Conservation (phyloP, 2,113 vertebrate species). For the Synodontis membranacea region DNA sequence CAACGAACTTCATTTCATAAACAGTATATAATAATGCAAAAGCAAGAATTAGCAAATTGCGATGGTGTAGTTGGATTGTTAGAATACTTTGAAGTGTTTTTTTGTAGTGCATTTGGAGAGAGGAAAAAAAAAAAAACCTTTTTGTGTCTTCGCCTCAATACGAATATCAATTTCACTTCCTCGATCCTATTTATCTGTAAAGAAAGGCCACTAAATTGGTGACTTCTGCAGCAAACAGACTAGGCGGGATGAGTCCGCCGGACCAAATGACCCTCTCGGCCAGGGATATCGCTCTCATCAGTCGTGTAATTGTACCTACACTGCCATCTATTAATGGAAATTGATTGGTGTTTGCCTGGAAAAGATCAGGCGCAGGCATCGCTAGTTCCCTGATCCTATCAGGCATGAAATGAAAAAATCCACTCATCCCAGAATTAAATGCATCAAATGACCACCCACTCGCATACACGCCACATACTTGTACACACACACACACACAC, state of each 20-base stretch:
- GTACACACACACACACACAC: slow-evolving; percentile 3
- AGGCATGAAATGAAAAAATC: slow-evolving; percentile 68
- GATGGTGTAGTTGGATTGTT: no score
- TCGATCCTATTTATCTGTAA: slow-evolving; percentile 41
- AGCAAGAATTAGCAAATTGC: no score
- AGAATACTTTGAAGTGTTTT: background rate
- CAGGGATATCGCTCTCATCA: slow-evolving; percentile 55
- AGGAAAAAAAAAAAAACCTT: slow-evolving; percentile 16
- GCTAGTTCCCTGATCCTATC: slow-evolving; percentile 62
- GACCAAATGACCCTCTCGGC: slow-evolving; percentile 43
- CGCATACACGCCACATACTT: background rate
- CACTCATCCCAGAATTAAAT: slow-evolving; percentile 65
- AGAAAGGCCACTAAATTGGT: slow-evolving; percentile 49
- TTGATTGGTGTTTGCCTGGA: slow-evolving; percentile 64
- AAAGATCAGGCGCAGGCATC: slow-evolving; percentile 57
- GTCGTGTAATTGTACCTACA: slow-evolving; percentile 60
- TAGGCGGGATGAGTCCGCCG: slow-evolving; percentile 46
- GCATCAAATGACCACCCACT: slow-evolving; percentile 51
- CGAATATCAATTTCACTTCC: slow-evolving; percentile 12
- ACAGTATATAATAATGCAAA: no score
- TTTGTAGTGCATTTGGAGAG: background rate
- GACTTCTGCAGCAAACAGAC: slow-evolving; percentile 51
- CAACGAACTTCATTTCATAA: no score
- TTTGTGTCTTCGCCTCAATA: background rate
- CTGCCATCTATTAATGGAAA: slow-evolving; percentile 58